Evolutionary conservation across 2,797 vertebrate species (phyloP).

Genomic region (Pyrocephalus nanus): DNA sequence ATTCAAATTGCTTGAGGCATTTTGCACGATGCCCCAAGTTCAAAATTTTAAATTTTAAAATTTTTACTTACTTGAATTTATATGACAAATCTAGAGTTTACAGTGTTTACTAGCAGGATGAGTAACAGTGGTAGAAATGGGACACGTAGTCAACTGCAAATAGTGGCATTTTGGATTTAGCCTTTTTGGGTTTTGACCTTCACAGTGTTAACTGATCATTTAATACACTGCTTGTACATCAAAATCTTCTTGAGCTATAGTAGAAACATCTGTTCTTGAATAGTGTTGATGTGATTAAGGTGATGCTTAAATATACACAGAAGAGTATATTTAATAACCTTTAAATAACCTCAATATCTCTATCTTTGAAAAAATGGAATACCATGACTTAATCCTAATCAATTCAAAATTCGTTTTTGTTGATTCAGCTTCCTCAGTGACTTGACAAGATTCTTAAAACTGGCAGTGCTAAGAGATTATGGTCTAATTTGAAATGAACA

Average conservation of each 20-base stretch:
- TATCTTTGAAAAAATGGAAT: conserved; percentile 58
- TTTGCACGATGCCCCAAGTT: background rate
- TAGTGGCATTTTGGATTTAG: background rate
- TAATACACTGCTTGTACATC: background rate
- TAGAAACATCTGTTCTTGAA: conserved; percentile 14
- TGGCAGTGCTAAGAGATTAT: conserved; percentile 19
- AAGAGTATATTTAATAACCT: conserved; percentile 62
- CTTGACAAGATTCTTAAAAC: conserved; percentile 52
- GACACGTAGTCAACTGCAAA: background rate
- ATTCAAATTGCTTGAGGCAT: background rate
- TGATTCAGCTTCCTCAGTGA: conserved; percentile 59
- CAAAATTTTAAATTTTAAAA: background rate
- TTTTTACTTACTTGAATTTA: background rate
- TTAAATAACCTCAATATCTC: conserved; percentile 54
- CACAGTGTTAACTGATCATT: conserved; percentile 23
- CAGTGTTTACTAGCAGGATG: background rate
- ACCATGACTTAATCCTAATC: conserved; percentile 49
- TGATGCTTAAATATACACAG: conserved; percentile 5
- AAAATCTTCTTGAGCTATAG: background rate
- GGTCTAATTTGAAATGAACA: conserved; percentile 21
- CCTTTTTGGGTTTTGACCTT: conserved; percentile 12
- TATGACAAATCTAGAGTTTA: background rate
- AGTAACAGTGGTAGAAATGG: background rate
- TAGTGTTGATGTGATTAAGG: background rate
- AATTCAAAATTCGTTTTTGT: conserved; percentile 69